Base-by-base conservation (phyloP, 2,797 vertebrate genomes). In the Xenopus petersii region DNA sequence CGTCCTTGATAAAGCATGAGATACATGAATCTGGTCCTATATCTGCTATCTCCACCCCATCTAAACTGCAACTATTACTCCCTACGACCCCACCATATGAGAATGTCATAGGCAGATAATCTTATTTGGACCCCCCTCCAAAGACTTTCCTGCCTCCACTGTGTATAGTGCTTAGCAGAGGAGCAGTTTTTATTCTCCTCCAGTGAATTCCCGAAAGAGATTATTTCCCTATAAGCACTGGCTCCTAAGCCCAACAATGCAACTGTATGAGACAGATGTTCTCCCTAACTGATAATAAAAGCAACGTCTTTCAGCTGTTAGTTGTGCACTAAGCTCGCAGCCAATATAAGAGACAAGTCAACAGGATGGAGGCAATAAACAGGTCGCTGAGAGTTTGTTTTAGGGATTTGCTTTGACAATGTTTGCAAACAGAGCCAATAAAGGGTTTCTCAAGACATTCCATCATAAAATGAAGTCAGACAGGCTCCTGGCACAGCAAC, bases 261-360 rank as follows among this genome's bases (percentile, higher is more conserved):
- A 81, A 79, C 82, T 64, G 66, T n/a, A n/a, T 61, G 70, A 64
- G 81, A 71, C 81, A 85, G 82, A 84, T 83, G 85, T 85, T 86
- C 78, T 81, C 82, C 79, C 77, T 74, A 70, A 84, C 46, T 74
- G 76, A 81, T 75, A 83, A 82, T 83, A 83, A 85, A 87, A 73
- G 21, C 64, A 81, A 3, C 46, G 68, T 69, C 75, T 73, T 77
- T 83, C 81, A 84, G 62, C 46, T 81, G 82, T 75, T 64, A 79
- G 47, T 63, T 75, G 74, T 63, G 69, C 75, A 71, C 81, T 80
- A 83, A 83, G 71, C 77, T 71, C 55, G 68, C 81, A 66, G 68
- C 56, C 2, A 0, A 78, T 59, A 59, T 73, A 33, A 64, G 54
- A 15, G 75, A 70, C 46, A 63, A 48, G 71, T 10, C 79, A 11